Base-by-base conservation (phyloP, 2,888 invertebrate species). In the Drosophila meridiana region DNA sequence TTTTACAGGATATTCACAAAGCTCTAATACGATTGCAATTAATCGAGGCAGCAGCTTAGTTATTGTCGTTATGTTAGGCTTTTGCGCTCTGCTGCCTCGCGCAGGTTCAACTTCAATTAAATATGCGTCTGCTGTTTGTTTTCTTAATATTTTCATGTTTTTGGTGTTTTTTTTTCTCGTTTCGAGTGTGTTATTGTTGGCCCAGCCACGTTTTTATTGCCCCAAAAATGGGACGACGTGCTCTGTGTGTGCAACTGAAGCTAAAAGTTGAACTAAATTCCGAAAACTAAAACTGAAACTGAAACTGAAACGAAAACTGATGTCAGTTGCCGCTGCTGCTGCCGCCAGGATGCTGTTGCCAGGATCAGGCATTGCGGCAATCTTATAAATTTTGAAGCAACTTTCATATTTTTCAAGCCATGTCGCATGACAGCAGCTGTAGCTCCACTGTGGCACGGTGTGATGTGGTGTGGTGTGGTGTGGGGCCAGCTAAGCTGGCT, bases 311-410 rank as follows among this genome's bases (percentile, higher is more conserved):
- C 58, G 64, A 36, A 62, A 68, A 56, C 56, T 55, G 57, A 28
- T 38, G 42, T 36, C 45, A 30, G 34, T 36, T 60, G 36, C 32
- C 42, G 70, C 47, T 40, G 55, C 5, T 34, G 20, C 45, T 60
- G 34, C 11, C 38, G 59, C 28, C 32, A 34, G 14, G 43, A 4
- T 73, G 68, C 38, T 63, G 66, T 67, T 67, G 60, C 60, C 74
- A 69, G 53, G 13, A 36, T 30, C 60, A 62, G 62, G 26, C 73
- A 57, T 50, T 53, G 45, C 52, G 61, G 61, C 36, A 80, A 74
- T 76, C 82, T 88, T 87, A 90, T 88, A 86, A 83, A 90, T 87
- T 87, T 87, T 88, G 85, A 43, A 87, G 66, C 47, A 89, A 90
- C 85, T 90, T 90, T 90, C 87, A 90, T 87, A 89, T 89, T 89